Conservation (phyloP, 2,888 invertebrate species). For the Drosophila monieri region DNA sequence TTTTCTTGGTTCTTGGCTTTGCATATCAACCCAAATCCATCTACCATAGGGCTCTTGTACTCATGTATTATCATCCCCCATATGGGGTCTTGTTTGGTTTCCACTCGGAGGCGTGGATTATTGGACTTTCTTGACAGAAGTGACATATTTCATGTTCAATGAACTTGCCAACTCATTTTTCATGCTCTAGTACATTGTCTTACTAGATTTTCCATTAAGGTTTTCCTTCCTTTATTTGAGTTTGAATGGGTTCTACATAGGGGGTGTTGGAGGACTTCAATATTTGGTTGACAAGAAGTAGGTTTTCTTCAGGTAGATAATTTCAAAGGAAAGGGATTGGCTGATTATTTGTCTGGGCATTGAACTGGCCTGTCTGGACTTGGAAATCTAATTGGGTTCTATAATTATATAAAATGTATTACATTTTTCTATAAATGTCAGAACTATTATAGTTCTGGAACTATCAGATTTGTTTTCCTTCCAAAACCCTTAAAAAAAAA, state of each 20-base stretch:
- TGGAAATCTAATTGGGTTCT: conserved; percentile 4
- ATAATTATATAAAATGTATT: not conserved
- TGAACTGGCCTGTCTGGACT: conserved; percentile 26
- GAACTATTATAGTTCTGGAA: not conserved
- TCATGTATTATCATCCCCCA: conserved; percentile 11
- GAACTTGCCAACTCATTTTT: conserved; percentile 51
- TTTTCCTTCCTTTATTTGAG: conserved; percentile 4
- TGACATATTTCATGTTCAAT: conserved; percentile 56
- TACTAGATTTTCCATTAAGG: conserved; percentile 2
- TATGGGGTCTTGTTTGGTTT: conserved; percentile 17
- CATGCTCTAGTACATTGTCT: conserved; percentile 3
- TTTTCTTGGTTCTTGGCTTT: conserved; percentile 13
- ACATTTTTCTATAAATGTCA: conserved; percentile 1
- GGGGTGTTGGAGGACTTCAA: not conserved
- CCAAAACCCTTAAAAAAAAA: not conserved
- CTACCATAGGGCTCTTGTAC: conserved; percentile 7
- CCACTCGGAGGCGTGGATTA: conserved; percentile 55
- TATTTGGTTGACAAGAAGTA: not conserved
- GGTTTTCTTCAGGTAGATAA: conserved; percentile 7
- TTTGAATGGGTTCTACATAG: not conserved
- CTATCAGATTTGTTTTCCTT: not conserved
- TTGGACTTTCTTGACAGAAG: conserved; percentile 42
- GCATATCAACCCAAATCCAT: conserved; percentile 20
- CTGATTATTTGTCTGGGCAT: conserved; percentile 33
- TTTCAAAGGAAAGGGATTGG: conserved; percentile 24